A percentile compares a stretch with the other conserved stretches of the same genome.
Evolutionary conservation across 2,888 invertebrate species (phyloP).

Genomic region (Isoperla grammatica): DNA sequence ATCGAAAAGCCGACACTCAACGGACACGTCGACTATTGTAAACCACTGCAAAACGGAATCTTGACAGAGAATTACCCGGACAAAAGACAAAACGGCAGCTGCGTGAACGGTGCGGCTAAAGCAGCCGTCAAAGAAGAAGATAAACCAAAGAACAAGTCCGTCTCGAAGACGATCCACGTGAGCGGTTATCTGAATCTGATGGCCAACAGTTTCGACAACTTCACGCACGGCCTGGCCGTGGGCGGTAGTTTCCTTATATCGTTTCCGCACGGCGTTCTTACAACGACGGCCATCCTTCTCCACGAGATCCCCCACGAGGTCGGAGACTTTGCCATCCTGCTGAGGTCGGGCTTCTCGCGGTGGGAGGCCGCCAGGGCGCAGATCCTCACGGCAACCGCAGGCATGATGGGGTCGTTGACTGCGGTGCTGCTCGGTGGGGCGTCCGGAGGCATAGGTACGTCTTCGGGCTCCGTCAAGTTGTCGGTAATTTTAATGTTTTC

Average conservation of each 20-base stretch:
- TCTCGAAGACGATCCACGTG: conserved; percentile 26
- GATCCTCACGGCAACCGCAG: conserved; percentile 82
- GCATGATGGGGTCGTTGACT: conserved; percentile 80
- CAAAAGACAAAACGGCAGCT: too few relatives aligned
- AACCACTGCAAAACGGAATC: background rate
- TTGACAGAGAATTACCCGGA: too few relatives aligned
- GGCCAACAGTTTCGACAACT: conserved; percentile 97
- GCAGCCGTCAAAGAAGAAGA: background rate
- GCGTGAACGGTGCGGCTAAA: too few relatives aligned
- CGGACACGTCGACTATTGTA: background rate
- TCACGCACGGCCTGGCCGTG: conserved; percentile 95
- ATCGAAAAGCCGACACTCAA: background rate
- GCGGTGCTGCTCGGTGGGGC: conserved; percentile 82
- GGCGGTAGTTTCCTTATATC: conserved; percentile 97
- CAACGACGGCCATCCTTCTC: conserved; percentile 89
- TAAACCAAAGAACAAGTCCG: background rate
- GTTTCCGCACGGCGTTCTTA: conserved; percentile 80
- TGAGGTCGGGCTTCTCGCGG: conserved; percentile 86
- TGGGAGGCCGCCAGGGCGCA: conserved; percentile 96
- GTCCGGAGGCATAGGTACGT: conserved; percentile 67
- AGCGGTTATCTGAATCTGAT: conserved; percentile 87
- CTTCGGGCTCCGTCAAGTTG: too few relatives aligned
- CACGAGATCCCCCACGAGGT: conserved; percentile 99
- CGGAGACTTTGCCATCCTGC: conserved; percentile 95
- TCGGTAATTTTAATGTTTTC: too few relatives aligned